Evolutionary conservation across 2,888 invertebrate species (phyloP).

Genomic region (Kuschelorhynchus macadamiae): DNA sequence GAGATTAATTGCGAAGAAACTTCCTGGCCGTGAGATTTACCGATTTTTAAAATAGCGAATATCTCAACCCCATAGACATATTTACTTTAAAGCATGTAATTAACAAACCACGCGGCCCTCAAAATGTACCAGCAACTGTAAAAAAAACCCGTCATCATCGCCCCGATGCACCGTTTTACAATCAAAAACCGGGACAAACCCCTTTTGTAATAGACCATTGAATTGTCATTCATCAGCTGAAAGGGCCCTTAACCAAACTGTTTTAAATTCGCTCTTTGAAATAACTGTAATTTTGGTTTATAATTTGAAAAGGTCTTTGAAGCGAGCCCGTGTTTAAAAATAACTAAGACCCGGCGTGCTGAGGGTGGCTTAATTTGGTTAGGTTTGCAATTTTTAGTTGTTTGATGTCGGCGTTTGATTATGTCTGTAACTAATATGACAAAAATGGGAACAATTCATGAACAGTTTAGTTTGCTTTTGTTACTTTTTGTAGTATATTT

Average conservation of each 20-base stretch:
- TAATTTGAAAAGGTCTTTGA: conserved; percentile 45
- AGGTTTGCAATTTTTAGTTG: conserved; percentile 10
- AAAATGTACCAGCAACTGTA: conserved; percentile 5
- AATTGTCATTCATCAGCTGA: conserved; percentile 64
- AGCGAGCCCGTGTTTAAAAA: conserved; percentile 32
- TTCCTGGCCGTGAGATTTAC: too few species aligned
- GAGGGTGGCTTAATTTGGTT: conserved; percentile 20
- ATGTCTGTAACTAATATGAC: neutral
- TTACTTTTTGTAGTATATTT: too few species aligned
- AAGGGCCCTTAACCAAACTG: conserved; percentile 62
- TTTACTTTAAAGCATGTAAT: neutral
- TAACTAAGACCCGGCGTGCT: conserved; percentile 2
- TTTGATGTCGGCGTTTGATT: conserved; percentile 17
- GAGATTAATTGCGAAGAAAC: too few species aligned
- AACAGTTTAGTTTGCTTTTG: too few species aligned
- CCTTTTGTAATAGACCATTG: conserved; percentile 66
- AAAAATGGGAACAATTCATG: too few species aligned
- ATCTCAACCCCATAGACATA: too few species aligned
- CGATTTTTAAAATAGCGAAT: too few species aligned
- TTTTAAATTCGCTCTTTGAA: conserved; percentile 62
- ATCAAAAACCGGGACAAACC: conserved; percentile 54
- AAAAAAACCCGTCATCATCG: conserved; percentile 12
- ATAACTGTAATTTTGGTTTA: conserved; percentile 60
- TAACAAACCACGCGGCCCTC: conserved; percentile 4
- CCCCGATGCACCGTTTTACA: conserved; percentile 4